Percentiles rank a stretch among this genome's conserved stretches.
These are phyloP conservation scores for Cochlearius cochlearius DNA, from an alignment of 2,113 vertebrate genomes.

Conservation along the genomic window DNA sequence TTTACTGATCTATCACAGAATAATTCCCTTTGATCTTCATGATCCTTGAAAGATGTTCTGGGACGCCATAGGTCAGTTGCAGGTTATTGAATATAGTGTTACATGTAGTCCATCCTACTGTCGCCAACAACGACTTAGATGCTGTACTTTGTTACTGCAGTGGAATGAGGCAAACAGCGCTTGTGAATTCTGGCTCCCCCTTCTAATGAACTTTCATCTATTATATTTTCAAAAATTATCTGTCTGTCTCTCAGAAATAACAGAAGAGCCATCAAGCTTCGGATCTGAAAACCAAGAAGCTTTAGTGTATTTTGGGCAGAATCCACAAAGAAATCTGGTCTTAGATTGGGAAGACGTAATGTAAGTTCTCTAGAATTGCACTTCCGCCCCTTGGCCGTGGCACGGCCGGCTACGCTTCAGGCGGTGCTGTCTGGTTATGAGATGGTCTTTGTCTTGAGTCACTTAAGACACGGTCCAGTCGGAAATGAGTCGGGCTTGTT, in stretches of 20 bases:
- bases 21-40: constrained; percentile 9
- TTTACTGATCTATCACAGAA: constrained; percentile 46
- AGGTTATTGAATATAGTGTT: constrained; percentile 35
- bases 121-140: background rate
- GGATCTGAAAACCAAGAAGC: background rate
- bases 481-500: background rate
- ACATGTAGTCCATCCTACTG: constrained; percentile 17
- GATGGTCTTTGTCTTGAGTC: background rate
- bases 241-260: constrained; percentile 17
- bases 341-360: background rate
- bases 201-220: background rate
- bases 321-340: constrained; percentile 20
- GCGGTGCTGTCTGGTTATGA: background rate
- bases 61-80: constrained; percentile 30
- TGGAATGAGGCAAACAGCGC: background rate
- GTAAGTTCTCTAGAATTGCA: background rate
- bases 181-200: constrained; percentile 12
- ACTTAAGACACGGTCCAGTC: background rate
- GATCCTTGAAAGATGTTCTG: constrained; percentile 53
- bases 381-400: background rate
- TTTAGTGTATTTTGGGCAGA: constrained; percentile 22
- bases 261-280: constrained; percentile 35
- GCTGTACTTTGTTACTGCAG: background rate
- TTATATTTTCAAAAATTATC: too few relatives aligned
- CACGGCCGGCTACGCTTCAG: accelerated